Evolutionary conservation across 2,113 vertebrate species (phyloP), one percentile per base, ranked within the genome.

Genomic region (Heliornis fulica): DNA sequence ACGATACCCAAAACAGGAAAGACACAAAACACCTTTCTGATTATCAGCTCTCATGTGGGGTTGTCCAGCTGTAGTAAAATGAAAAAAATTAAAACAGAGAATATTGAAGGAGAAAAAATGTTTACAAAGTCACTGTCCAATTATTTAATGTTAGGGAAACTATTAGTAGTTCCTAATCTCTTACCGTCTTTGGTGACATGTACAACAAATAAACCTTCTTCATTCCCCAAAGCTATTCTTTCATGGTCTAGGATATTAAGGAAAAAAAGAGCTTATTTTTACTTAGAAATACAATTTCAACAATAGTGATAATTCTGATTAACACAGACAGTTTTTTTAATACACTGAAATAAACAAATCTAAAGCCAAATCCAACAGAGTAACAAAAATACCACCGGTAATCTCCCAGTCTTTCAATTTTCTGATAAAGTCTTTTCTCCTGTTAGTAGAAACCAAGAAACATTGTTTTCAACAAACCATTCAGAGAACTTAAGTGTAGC

Each of bases 121-220:
- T 19, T 50, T 72, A n/a, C 7, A 51, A 51, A 65, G 25, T 54
- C 36, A 68, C 19, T 57, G 79, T 91, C 83, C 54, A 46, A 80
- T 87, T 34, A 38, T 46, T 72, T 71, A 94, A 43, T 70, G 69
- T 50, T 66, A 85, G 11, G 29, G 43, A 53, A 89, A 45, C 69
- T 18, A 85, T 41, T 83, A 93, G 11, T 38, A 88, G 75, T 59
- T 96, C 25, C 75, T 46, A n/a, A 50, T 60, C 38, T 95, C 98
- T 99, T 98, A 99, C 99, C 99, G 4, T 99, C 99, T 98, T 99
- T 99, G 97, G 99, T 99, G 98, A 99, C 98, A 46, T 99, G 99
- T 36, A 99, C 97, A 96, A 99, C 98, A 95, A 98, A 99, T 66
- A 99, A 98, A 25, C 99, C 99, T 98, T 99, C 99, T 98, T 99